Evolutionary conservation across 2,888 invertebrate genomes (phyloP), one percentile per base, ranked within the genome.

Genomic region (Eudasyphora cyanicolor): DNA sequence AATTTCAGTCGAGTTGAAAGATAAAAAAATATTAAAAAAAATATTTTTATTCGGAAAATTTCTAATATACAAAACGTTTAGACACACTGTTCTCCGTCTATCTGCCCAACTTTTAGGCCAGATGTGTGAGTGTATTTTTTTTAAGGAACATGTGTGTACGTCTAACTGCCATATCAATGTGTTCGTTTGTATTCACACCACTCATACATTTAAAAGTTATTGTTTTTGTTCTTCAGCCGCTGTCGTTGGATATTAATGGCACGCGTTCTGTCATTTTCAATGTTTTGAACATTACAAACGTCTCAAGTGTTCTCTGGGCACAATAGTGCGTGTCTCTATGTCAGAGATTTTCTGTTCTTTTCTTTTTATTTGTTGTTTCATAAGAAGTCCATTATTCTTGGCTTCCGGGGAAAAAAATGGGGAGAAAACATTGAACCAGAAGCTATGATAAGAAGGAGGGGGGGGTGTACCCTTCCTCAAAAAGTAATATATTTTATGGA

Each of bases 241-340:
- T n/a, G n/a, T 27, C 27, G 0, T 27, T 14, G n/a, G 27, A 73
- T 60, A 73, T 60, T 73, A 73, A 80, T 67, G 27, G 67, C 76
- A 70, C 69, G 70, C 69, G 60, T 70, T 45, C 62, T 70, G 32
- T 17, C 60, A 45, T 70, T 49, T 67, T 51, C 67, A 12, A 24
- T 45, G 45, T 69, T 14, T 62, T 19, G 12, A 69, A 75, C 69
- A 67, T 38, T 12, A 67, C 42, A 67, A 67, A 67, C 35, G 60
- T 32, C 49, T 74, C 35, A 64, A 79, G 74, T 74, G 74, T 60
- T 74, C 42, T 69, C 35, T 0, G 12, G 27, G 14, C 67, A 29
- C 14, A 57, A 10, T 35, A 12, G 35, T 67, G 42, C 35, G 32
- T 62, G 62, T 62, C 62, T 42, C 24, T 38, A 45, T 45, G 45